phyloP scores from a whole-genome alignment of 2,888 invertebrate genomes.

The Caradrina clavipalpis region DNA sequence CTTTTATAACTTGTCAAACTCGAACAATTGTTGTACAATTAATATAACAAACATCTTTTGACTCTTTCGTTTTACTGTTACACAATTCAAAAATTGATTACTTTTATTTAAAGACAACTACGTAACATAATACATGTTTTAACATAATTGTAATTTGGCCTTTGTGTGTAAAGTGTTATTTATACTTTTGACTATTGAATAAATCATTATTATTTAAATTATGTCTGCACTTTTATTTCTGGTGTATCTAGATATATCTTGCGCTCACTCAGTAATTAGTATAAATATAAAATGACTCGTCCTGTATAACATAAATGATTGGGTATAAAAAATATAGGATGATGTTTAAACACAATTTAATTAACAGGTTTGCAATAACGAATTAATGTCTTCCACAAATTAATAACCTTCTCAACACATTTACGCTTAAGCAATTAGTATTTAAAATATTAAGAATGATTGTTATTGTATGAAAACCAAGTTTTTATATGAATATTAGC shows the following conservation, averaged over 20 bases:
- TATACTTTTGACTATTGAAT: constrained; percentile 4
- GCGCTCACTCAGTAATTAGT: constrained; percentile 12
- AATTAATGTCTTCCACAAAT: constrained; percentile 3
- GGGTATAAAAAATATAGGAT: background rate
- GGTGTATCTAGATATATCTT: background rate
- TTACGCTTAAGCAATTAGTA: constrained; percentile 31
- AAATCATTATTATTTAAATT: constrained; percentile 13
- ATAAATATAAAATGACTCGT: constrained; percentile 11
- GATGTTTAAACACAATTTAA: background rate
- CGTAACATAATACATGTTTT: background rate
- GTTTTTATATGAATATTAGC: background rate
- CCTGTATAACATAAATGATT: background rate
- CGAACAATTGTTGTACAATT: constrained; percentile 5
- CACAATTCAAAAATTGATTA: background rate
- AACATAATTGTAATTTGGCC: no score
- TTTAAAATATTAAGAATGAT: constrained; percentile 7
- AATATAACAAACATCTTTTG: background rate
- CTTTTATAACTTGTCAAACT: constrained; percentile 20
- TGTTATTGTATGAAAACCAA: background rate
- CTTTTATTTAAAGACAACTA: background rate
- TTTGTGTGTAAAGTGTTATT: background rate
- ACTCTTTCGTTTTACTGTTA: background rate
- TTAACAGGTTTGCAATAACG: background rate
- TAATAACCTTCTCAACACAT: constrained; percentile 23
- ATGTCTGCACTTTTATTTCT: background rate